Evolutionary conservation across 2,797 vertebrate genomes (phyloP).

Genomic region (Myripristis jacobus): DNA sequence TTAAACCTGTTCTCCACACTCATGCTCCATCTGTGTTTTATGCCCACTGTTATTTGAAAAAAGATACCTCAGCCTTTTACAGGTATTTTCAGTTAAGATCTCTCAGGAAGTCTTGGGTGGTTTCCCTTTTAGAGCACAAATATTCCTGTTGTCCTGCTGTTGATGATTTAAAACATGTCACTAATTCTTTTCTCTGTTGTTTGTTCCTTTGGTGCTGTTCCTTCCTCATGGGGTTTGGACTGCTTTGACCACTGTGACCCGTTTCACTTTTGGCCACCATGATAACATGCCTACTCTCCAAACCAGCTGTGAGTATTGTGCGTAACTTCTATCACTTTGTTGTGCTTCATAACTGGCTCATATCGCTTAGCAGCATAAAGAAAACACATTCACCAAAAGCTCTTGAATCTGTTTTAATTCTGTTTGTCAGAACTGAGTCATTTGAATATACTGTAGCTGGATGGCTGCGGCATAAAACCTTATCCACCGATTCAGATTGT

Average conservation of each 20-base stretch:
- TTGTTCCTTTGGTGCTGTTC: constrained; percentile 47
- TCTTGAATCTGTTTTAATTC: too few relatives aligned
- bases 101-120: constrained; percentile 82
- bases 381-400: too few relatives aligned
- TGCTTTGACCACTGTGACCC: background rate
- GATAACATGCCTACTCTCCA: constrained; percentile 50
- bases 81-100: constrained; percentile 63
- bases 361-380: too few relatives aligned
- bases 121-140: constrained; percentile 67
- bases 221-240: constrained; percentile 24
- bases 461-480: too few relatives aligned
- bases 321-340: background rate
- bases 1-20: constrained; percentile 18
- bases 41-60: constrained; percentile 4
- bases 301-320: constrained; percentile 90
- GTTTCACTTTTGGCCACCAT: constrained; percentile 22
- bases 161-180: background rate
- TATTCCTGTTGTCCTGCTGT: background rate
- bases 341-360: too few relatives aligned
- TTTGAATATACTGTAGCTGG: background rate
- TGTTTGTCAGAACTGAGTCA: background rate
- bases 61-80: background rate
- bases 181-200: constrained; percentile 13
- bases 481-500: background rate
- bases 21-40: constrained; percentile 4